phyloP scores from a whole-genome alignment of 2,888 invertebrate species.

The Protonemura montana region DNA sequence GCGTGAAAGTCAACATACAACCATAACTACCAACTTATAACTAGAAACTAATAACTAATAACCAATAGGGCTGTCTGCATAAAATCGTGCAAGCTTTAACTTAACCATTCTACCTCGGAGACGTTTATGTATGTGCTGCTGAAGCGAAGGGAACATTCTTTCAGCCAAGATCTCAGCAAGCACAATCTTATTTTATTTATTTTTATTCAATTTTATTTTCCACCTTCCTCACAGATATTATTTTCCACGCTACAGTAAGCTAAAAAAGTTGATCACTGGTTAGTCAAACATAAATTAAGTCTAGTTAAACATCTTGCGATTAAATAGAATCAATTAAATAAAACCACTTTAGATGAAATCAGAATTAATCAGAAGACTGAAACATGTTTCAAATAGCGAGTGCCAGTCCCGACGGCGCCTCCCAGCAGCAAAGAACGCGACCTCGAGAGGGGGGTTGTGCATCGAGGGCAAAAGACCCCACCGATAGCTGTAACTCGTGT shows the following conservation, averaged over 20 bases:
- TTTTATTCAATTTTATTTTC: neutral
- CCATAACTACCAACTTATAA: too few species aligned
- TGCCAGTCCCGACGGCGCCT: neutral
- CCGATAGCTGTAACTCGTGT: conserved; percentile 22
- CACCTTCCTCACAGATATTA: neutral
- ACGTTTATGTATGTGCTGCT: too few species aligned
- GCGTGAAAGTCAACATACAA: neutral
- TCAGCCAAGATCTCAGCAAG: neutral
- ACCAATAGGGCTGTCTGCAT: neutral
- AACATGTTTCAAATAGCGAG: neutral
- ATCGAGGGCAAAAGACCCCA: neutral
- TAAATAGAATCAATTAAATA: neutral
- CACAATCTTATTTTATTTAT: neutral
- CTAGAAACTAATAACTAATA: neutral
- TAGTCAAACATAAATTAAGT: neutral
- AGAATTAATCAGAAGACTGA: neutral
- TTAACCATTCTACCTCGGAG: neutral
- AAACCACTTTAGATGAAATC: neutral
- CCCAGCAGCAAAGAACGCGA: neutral
- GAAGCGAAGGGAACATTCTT: too few species aligned
- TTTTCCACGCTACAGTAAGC: neutral
- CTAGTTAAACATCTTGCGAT: neutral
- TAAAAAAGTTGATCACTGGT: neutral
- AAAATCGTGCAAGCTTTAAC: neutral
- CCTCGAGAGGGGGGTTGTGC: too few species aligned